A percentile compares a stretch with the other conserved stretches of the same genome.
Conservation (phyloP, 1,140 invertebrate species). For the Eupristina koningsbergeri region DNA sequence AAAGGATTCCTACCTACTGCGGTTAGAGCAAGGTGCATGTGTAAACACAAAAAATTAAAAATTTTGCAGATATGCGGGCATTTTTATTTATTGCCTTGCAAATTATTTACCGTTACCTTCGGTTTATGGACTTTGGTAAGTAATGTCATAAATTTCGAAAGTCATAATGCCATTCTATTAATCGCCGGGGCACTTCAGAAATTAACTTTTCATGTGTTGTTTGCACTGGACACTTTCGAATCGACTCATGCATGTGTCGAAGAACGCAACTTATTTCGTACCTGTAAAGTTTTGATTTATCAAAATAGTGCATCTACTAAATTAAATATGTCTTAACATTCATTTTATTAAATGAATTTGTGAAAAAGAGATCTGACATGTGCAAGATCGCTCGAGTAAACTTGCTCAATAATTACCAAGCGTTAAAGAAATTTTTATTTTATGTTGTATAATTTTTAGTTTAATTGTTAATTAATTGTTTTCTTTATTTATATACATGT, state of each 20-base stretch:
- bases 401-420: background rate
- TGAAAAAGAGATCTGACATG: background rate
- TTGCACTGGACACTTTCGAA: conserved; percentile 19
- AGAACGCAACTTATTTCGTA: background rate
- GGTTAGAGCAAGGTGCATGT: too few relatives aligned
- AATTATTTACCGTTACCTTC: conserved; percentile 16
- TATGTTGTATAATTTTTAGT: background rate
- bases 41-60: too few relatives aligned
- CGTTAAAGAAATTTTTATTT: background rate
- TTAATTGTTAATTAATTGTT: background rate
- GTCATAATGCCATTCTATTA: conserved; percentile 20
- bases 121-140: conserved; percentile 23
- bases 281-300: conserved; percentile 2
- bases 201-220: conserved; percentile 14
- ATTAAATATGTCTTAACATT: background rate
- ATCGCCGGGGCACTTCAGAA: conserved; percentile 14
- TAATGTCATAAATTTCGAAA: conserved; percentile 23
- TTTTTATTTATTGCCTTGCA: conserved; percentile 19
- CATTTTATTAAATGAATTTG: background rate
- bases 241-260: background rate
- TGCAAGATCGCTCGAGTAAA: background rate
- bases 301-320: conserved; percentile 12
- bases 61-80: background rate
- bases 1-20: background rate
- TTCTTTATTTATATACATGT: background rate